Evolutionary conservation across 2,797 vertebrate species (phyloP), one percentile per base, ranked within the genome.

Genomic region (Meriones psammophilus): DNA sequence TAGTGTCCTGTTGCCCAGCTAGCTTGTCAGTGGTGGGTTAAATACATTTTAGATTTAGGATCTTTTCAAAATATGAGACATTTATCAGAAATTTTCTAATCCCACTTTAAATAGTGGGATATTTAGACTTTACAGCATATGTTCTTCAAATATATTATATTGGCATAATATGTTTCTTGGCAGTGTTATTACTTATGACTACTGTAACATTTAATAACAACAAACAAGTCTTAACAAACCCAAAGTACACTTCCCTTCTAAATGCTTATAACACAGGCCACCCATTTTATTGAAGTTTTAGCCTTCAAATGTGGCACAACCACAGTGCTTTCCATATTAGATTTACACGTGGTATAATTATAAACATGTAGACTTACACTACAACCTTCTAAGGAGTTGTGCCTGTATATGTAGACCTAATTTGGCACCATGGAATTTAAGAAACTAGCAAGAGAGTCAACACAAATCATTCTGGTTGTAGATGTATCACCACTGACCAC

Each of bases 211-310:
- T 56, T 85, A 83, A 84, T 89, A 94, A 89, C 74, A 85, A 83
- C 36, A 69, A 88, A 91, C 73, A 94, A 58, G 20, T 66, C 28
- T 79, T n/a, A 91, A 78, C 17, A 92, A 92, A 58, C 18, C 42
- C 85, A 86, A 93, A 87, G 33, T 77, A 85, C 5, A 93, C 30
- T 12, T n/a, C 18, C 26, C 22, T 69, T 46, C 26, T 84, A 22
- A 60, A 66, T 91, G 36, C 76, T 24, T 83, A 76, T 92, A 91
- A 28, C 58, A 74, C 58, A 62, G 62, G 64, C 6, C 81, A 30
- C 69, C 58, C 50, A 76, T 89, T 92, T 94, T 46, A 83, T 74
- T 83, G 73, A 95, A 26, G 39, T 46, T 88, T 94, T 94, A 86
- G 83, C 86, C 42, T 91, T 91, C 83, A 91, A 95, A 84, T 78